phyloP scores from a whole-genome alignment of 2,797 vertebrate genomes.

The Phalanger gymnotis region DNA sequence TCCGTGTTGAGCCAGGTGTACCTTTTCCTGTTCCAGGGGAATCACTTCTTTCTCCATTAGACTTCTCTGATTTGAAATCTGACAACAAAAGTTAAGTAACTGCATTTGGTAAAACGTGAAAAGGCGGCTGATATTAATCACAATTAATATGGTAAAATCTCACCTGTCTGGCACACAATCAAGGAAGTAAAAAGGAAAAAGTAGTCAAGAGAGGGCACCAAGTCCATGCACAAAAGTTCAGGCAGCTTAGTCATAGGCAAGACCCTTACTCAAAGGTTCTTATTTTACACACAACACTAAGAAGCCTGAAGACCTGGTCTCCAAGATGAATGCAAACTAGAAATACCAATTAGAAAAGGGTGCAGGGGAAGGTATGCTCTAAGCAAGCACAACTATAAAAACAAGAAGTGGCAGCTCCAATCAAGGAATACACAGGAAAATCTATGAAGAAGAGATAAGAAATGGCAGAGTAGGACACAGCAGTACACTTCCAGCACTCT shows the following conservation, averaged over 20 bases:
- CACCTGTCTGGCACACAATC: slow-evolving; percentile 17
- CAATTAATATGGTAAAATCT: background rate
- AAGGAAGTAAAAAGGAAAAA: slow-evolving; percentile 57
- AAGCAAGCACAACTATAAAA: background rate
- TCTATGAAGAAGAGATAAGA: background rate
- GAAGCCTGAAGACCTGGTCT: slow-evolving; percentile 25
- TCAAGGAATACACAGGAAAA: background rate
- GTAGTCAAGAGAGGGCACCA: slow-evolving; percentile 20
- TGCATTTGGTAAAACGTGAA: slow-evolving; percentile 39
- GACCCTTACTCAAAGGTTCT: slow-evolving; percentile 38
- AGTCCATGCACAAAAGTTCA: background rate
- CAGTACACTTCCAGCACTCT: background rate
- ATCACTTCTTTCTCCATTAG: slow-evolving; percentile 86
- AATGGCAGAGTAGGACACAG: background rate
- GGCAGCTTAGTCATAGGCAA: slow-evolving; percentile 45
- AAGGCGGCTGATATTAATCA: slow-evolving; percentile 47
- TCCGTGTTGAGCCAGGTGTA: slow-evolving; percentile 88
- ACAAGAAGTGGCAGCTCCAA: background rate
- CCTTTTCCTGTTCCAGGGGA: slow-evolving; percentile 81
- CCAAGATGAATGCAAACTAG: slow-evolving; percentile 9
- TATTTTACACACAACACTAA: slow-evolving; percentile 50
- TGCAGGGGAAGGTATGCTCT: background rate
- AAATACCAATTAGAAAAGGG: slow-evolving; percentile 39
- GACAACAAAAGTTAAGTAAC: slow-evolving; percentile 57
- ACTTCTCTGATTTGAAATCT: slow-evolving; percentile 88